These are phyloP conservation scores for Huso huso DNA, from an alignment of 2,797 vertebrate species.

Conservation along the genomic window DNA sequence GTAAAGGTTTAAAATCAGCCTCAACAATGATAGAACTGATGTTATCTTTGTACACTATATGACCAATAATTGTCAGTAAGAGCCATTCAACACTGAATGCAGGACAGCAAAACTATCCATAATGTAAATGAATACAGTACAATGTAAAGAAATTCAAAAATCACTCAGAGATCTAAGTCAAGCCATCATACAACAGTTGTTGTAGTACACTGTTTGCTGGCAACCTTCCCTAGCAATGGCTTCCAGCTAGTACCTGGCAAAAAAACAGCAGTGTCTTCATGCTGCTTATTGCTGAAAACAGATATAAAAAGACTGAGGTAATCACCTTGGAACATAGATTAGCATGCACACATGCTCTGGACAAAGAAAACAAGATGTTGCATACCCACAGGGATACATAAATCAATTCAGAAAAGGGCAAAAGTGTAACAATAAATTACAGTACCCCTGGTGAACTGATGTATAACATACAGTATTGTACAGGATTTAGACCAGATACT, in stretches of 20 bases:
- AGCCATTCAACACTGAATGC: background rate
- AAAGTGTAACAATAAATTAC: background rate
- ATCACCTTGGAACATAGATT: constrained; percentile 2
- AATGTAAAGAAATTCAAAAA: background rate
- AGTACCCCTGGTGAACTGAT: background rate
- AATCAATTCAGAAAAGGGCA: background rate
- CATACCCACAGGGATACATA: constrained; percentile 1
- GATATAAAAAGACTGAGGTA: background rate
- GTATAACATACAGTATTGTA: background rate
- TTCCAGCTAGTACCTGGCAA: constrained; percentile 1
- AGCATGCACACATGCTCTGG: background rate
- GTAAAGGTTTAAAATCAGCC: too few relatives aligned
- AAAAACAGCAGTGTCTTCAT: background rate
- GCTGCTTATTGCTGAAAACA: background rate
- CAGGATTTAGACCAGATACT: too few relatives aligned
- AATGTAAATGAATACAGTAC: background rate
- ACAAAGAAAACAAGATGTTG: background rate
- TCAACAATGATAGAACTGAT: too few relatives aligned
- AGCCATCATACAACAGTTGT: background rate
- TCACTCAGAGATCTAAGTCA: background rate
- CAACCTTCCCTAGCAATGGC: background rate
- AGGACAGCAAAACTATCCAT: background rate
- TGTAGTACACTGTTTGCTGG: background rate
- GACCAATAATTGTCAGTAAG: background rate
- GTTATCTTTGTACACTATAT: too few relatives aligned